Conservation (phyloP, 2,797 vertebrate genomes). For the Scleropages formosus region DNA sequence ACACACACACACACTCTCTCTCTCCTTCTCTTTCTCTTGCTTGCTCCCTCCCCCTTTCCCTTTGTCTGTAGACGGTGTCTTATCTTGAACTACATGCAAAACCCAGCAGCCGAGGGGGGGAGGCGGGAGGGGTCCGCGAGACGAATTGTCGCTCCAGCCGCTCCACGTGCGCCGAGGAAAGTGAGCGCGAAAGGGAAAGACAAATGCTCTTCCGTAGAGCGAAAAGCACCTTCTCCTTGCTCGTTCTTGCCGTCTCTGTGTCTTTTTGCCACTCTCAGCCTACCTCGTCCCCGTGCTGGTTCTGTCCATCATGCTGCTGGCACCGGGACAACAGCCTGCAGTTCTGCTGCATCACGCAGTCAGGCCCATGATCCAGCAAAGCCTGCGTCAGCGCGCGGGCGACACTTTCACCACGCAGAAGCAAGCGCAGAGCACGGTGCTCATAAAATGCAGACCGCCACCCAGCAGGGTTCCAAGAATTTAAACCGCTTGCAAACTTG, state of each 20-base stretch:
- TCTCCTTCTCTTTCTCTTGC: slow-evolving; percentile 12
- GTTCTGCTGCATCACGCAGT: neutral
- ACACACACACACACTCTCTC: slow-evolving; percentile 1
- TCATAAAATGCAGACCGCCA: too few relatives aligned
- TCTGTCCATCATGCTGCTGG: too few relatives aligned
- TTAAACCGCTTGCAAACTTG: neutral
- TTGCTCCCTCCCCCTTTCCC: slow-evolving; percentile 20
- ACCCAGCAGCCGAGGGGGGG: neutral
- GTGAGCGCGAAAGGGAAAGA: neutral
- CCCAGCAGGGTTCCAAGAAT: neutral
- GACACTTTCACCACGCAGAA: neutral
- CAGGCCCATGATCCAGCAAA: neutral
- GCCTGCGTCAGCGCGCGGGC: neutral
- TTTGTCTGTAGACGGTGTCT: slow-evolving; percentile 16
- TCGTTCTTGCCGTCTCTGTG: too few relatives aligned
- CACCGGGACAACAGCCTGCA: neutral
- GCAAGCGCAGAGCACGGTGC: too few relatives aligned
- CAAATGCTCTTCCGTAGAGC: neutral
- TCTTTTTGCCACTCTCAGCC: neutral
- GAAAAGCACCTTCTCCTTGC: neutral
- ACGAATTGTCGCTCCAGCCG: neutral
- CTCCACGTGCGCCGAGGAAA: neutral
- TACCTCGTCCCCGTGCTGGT: neutral
- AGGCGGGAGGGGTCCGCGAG: neutral
- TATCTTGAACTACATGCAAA: slow-evolving; percentile 9